These are phyloP conservation scores for Lanius ludovicianus DNA, from an alignment of 2,113 vertebrate species.

Conservation along the genomic window DNA sequence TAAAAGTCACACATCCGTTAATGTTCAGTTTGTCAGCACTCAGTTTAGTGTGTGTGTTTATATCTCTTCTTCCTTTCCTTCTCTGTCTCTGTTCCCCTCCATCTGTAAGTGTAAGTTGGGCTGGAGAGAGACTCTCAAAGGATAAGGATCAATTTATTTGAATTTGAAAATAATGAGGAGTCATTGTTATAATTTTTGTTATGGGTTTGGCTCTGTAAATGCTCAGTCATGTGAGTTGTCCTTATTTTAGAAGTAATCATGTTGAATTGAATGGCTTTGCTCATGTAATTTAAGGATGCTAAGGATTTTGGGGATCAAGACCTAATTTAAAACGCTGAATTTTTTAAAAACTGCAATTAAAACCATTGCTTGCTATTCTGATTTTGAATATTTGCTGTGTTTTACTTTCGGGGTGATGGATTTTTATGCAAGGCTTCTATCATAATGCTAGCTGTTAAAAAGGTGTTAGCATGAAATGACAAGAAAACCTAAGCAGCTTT, in stretches of 20 bases:
- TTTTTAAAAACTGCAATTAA: conserved; percentile 47
- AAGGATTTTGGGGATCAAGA: conserved; percentile 51
- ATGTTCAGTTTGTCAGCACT: conserved; percentile 75
- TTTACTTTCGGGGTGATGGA: not conserved
- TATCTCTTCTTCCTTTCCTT: not conserved
- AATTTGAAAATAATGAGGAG: conserved; percentile 58
- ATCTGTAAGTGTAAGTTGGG: conserved; percentile 32
- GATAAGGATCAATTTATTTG: conserved; percentile 55
- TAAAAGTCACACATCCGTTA: conserved; percentile 85
- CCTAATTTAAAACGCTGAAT: conserved; percentile 52
- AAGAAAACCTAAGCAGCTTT: conserved; percentile 59
- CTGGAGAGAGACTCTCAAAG: conserved; percentile 42
- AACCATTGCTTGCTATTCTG: not conserved
- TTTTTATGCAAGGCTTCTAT: conserved; percentile 27
- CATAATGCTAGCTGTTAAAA: conserved; percentile 53
- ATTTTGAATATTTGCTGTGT: conserved; percentile 41
- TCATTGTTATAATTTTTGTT: conserved; percentile 65
- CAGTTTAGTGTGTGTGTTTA: conserved; percentile 52
- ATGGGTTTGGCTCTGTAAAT: conserved; percentile 20
- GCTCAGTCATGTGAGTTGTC: conserved; percentile 57
- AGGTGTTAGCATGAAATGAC: conserved; percentile 54
- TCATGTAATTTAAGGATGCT: conserved; percentile 55
- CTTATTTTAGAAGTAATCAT: conserved; percentile 54
- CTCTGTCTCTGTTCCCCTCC: not conserved
- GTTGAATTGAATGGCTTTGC: conserved; percentile 41